Conservation (phyloP, 2,888 invertebrate species). For the Epicampocera succincta region DNA sequence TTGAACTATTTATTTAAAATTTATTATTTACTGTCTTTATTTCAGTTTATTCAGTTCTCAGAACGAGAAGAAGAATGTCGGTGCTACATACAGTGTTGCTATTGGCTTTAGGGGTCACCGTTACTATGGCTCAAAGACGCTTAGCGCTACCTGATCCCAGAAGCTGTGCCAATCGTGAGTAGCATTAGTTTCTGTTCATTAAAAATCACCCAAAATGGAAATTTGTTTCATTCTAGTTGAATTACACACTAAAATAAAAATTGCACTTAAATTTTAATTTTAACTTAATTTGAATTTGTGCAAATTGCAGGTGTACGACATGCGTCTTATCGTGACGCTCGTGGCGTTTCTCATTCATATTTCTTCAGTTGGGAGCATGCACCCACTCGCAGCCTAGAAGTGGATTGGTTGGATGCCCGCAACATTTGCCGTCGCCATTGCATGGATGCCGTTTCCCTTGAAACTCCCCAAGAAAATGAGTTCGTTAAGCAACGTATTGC, state of each 20-base stretch:
- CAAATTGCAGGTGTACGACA: conserved; percentile 88
- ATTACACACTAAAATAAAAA: too few species aligned
- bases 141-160: conserved; percentile 93
- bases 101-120: conserved; percentile 85
- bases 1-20: background rate
- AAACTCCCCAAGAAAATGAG: conserved; percentile 95
- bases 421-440: conserved; percentile 96
- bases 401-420: conserved; percentile 94
- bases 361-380: conserved; percentile 97
- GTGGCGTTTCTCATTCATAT: conserved; percentile 94
- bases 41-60: conserved; percentile 42
- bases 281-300: too few species aligned
- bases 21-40: conserved; percentile 32
- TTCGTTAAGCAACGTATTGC: conserved; percentile 93
- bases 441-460: conserved; percentile 95
- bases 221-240: too few species aligned
- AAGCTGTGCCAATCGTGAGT: conserved; percentile 94
- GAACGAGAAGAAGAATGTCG: conserved; percentile 63
- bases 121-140: conserved; percentile 90
- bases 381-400: conserved; percentile 90
- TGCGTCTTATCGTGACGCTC: conserved; percentile 92
- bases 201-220: too few species aligned
- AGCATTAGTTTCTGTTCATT: background rate
- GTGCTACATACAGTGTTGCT: conserved; percentile 82
- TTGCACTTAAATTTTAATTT: too few species aligned